Base-by-base conservation (phyloP, 2,113 vertebrate species). In the Rallus limicola region DNA sequence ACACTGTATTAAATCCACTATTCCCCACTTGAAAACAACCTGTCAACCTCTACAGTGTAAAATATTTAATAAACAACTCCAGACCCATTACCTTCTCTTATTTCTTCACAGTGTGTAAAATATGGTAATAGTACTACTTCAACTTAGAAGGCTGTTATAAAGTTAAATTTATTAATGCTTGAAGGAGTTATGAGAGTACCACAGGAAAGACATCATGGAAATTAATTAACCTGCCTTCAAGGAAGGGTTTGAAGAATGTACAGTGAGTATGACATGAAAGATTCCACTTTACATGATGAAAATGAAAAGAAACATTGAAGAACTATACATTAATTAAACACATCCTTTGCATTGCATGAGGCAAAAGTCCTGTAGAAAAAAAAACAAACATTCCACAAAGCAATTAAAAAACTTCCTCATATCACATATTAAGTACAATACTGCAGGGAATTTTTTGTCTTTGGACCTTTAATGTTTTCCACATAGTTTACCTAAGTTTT, bases 211-310 rank as follows among this genome's bases (percentile, higher is more conserved):
- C 65, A 87, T 86, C 83, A 92, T 40, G 65, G 86, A 95, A 97
- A 92, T 95, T 96, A 97, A 97, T 96, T 95, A 96, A 87, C 81
- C 53, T 92, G 81, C 89, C 96, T 95, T 93, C 70, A 79, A 93
- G 94, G 89, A 77, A 93, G 65, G 74, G 74, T 92, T 96, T 97
- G 89, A 93, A 95, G 94, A 91, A 95, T 33, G 58, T 50, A 85
- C 62, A 89, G 88, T 87, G 87, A 95, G 48, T 68, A 60, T 79
- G 94, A 93, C 93, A 95, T 91, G 91, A 96, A 92, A 93, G 93
- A 81, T 89, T 87, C 48, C 40, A 64, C 84, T 95, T 95, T 53
- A 79, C 65, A 82, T 76, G 94, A 95, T 72, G 74, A 91, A 95
- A 95, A 95, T 75, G 38, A 93, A 82, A 34, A 92, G 58, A 71